These are phyloP conservation scores for Drosophila ogumai DNA, from an alignment of 1,140 invertebrate genomes.

Conservation along the genomic window DNA sequence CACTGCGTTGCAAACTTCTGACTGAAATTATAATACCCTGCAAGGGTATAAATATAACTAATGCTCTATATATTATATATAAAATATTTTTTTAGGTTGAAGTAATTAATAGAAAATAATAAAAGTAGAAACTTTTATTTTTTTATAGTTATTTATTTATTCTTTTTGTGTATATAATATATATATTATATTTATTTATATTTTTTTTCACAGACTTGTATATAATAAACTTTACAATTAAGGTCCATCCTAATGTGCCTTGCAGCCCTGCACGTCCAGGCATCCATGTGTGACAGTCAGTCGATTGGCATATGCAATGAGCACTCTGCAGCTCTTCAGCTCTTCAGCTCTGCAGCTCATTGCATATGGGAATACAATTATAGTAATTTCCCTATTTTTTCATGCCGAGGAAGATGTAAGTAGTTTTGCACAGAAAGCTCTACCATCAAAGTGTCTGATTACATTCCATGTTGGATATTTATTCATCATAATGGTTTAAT, in stretches of 20 bases:
- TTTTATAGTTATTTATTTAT: not conserved
- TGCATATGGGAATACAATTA: constrained; percentile 55
- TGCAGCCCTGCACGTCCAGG: constrained; percentile 10
- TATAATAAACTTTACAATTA: no score
- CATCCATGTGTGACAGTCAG: constrained; percentile 28
- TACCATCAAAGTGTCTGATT: constrained; percentile 10
- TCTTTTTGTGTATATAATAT: not conserved
- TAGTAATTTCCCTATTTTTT: constrained; percentile 43
- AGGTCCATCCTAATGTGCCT: not conserved
- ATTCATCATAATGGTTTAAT: constrained; percentile 1
- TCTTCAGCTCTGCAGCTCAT: constrained; percentile 20
- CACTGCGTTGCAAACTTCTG: no score
- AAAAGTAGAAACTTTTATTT: no score
- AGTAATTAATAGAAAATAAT: no score
- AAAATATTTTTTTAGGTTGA: no score
- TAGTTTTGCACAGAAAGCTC: constrained; percentile 9
- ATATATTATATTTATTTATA: no score
- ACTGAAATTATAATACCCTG: no score
- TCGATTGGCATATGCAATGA: constrained; percentile 28
- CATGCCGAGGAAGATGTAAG: constrained; percentile 12
- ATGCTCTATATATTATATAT: no score
- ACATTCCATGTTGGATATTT: not conserved
- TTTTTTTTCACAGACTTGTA: no score
- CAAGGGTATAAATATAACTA: no score
- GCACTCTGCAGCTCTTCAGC: constrained; percentile 11